Base-by-base conservation (phyloP, 2,888 invertebrate species). In the Thymelicus acteon region DNA sequence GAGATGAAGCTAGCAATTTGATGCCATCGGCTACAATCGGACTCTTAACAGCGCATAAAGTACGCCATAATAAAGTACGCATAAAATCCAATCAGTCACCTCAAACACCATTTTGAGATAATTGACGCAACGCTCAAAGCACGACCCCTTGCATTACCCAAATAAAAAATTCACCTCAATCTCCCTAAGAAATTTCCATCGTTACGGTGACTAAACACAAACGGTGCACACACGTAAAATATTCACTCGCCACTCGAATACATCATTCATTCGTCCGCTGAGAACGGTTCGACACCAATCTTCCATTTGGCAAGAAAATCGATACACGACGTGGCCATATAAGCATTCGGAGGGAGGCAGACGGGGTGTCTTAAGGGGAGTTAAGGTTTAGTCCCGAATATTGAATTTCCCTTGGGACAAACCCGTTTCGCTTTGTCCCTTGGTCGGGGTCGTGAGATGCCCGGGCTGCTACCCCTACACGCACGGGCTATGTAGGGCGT, bases 321-420 rank as follows among this genome's bases (percentile, higher is more conserved):
- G 93, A 93, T 93, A 93, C 93, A 93, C 92, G 89, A 87, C 92
- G 88, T 92, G 92, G 93, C 94, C 94, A 94, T 94, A 94, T 93
- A 94, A 93, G 94, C 94, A 94, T 94, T 92, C 91, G 88, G 88
- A 88, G 92, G 92, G 91, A 82, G 90, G 92, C 85, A 91, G 92
- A 91, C 91, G 90, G 92, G 92, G 91, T 85, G 93, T 87, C 89
- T 92, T 91, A 91, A 90, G 91, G 94, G 94, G 94, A 90, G 93
- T 91, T 93, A 93, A 91, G 93, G 93, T 93, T 93, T 93, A 93
- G 93, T 92, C 93, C 94, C 94, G 94, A 94, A 94, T 94, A 94
- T 94, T 94, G 94, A 94, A 94, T 94, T 94, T 94, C 94, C 94
- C 94, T 90, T 90, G 94, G 93, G 94, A 94, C 93, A 93, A 94